Evolutionary conservation across 2,797 vertebrate species (phyloP).

Genomic region (Furcifer pardalis): DNA sequence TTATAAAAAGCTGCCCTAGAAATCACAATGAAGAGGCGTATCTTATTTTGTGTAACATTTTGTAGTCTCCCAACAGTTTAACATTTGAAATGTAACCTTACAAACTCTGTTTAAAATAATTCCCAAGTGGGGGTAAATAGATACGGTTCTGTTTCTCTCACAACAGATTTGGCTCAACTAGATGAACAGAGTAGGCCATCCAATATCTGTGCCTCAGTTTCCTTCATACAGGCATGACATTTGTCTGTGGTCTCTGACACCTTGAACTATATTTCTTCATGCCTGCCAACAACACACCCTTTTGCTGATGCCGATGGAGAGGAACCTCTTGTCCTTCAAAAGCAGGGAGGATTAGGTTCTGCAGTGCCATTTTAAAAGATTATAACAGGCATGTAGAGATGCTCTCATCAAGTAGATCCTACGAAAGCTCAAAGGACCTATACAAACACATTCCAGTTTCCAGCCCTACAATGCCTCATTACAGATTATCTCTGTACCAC

Average conservation of each 20-base stretch:
- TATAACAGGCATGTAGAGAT: background rate
- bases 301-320: background rate
- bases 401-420: background rate
- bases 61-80: rapidly evolving
- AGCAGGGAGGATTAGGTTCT: background rate
- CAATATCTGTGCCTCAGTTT: conserved; percentile 18
- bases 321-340: background rate
- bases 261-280: background rate
- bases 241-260: rapidly evolving
- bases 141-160: background rate
- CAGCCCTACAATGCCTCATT: background rate
- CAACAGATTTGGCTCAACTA: background rate
- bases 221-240: background rate
- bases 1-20: background rate
- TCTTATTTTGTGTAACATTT: conserved; percentile 12
- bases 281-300: background rate
- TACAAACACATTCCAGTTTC: background rate
- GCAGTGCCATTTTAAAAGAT: background rate
- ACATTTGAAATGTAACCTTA: rapidly evolving
- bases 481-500: background rate
- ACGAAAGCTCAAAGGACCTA: background rate
- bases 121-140: conserved; percentile 3
- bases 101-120: background rate
- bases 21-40: background rate
- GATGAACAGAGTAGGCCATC: conserved; percentile 26